Base-by-base conservation (phyloP, 2,888 invertebrate genomes). In the Oligia fasciuncula region DNA sequence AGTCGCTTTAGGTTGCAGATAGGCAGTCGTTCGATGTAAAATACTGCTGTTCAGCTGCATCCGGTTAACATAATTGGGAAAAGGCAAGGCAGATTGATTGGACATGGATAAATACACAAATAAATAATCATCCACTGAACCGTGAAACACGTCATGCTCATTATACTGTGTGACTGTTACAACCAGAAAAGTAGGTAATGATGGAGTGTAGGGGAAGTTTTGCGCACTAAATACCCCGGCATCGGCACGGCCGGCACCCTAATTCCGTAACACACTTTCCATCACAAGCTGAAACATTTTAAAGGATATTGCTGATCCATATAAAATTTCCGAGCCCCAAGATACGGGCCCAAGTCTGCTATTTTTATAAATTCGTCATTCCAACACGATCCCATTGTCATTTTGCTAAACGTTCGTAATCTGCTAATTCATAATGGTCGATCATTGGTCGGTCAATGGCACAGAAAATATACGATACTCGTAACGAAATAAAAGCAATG, bases 61-160 rank as follows among this genome's bases (percentile, higher is more conserved):
- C 40, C 11, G 19, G 40, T 40, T 65, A 4, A 23, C 19, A 19
- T 40, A 65, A 29, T 63, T 35, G 63, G 63, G 17, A 17, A 35
- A 35, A 29, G 29, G 13, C n/a, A 13, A 63, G 35, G 40, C 65
- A 11, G 35, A 65, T 65, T 65, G 19, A 65, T 65, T 40, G 65
- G 11, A 40, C 23, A 23, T 11, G 23, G 19, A 65, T 65, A 11
- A 65, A 29, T 29, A 29, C 29, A 29, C 29, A 29, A 29, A 66
- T 66, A 29, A 29, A n/a, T n/a, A 13, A 65, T 70, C 13, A 49
- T 60, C 17, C 60, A 76, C 3, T 77, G 70, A 70, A 46, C 79
- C 60, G 11, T 84, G 84, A 74, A 43, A 79, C 29, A 35, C 40
- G 40, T 40, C 23, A 49, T 81, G 23, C 60, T 60, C 23, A 40